Base-by-base conservation (phyloP, 2,113 vertebrate genomes). In the Notothenia coriiceps region DNA sequence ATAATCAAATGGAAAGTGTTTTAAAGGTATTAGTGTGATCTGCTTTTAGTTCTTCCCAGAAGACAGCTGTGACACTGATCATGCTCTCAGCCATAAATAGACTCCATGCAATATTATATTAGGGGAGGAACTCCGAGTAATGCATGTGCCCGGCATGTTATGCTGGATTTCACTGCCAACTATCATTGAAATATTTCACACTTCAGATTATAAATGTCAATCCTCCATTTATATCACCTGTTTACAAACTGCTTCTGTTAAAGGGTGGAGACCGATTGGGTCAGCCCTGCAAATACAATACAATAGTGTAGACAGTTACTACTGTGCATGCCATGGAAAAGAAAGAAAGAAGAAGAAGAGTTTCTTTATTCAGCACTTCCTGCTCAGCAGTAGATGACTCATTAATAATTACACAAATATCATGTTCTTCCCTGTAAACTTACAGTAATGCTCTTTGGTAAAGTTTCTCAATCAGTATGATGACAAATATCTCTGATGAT, bases 41-140 rank as follows among this genome's bases (percentile, higher is more conserved):
- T 84, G 73, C 52, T 88, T 83, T 84, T 82, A 71, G 70, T 55
- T 50, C 67, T 91, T 91, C 89, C 82, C 80, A 88, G 89, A 87
- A 88, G 69, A 63, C 70, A 82, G 69, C 72, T 73, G 70, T 80
- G 79, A 81, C 65, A 56, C 13, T 69, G 8, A 69, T 43, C 22
- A 15, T 47, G 11, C 67, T 13, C 4, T 6, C 4, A 0, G 72
- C 64, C 61, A 80, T 54, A 88, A 90, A 88, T 86, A 92, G 78
- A 78, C 25, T 3, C 10, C 66, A 56, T 71, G 73, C 77, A 74
- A 80, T 20, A 68, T 7, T 10, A 22, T 18, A 73, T 5, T 17
- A 8, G 22, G 5, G 10, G 4, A 62, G 43, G 68, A 66, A 47
- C 44, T 12, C 29, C 5, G 22, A 51, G 29, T 29, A 13, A 54